Conservation (phyloP, 2,888 invertebrate genomes). For the Balanococcus diminutus region DNA sequence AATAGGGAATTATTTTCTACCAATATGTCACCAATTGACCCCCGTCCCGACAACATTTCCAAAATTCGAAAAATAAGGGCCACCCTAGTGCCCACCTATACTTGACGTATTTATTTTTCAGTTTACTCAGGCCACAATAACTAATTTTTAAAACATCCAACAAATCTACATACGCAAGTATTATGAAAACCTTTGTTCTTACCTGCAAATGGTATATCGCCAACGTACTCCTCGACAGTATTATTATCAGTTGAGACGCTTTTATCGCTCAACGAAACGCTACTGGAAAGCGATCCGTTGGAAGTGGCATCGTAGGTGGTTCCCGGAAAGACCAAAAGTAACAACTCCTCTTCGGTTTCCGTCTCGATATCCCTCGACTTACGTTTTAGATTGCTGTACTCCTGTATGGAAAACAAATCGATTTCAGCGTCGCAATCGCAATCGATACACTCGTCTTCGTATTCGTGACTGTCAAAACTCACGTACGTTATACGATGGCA, state of each 20-base stretch:
- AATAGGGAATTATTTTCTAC: too few species aligned
- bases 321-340: constrained; percentile 65
- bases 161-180: too few species aligned
- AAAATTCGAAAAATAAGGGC: too few species aligned
- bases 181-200: too few species aligned
- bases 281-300: constrained; percentile 76
- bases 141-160: too few species aligned
- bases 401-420: constrained; percentile 65
- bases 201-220: constrained; percentile 89
- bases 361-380: constrained; percentile 85
- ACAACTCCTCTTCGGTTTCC: constrained; percentile 71
- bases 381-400: constrained; percentile 72
- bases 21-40: too few species aligned
- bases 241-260: constrained; percentile 80
- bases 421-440: not conserved
- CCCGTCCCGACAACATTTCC: too few species aligned
- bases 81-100: too few species aligned
- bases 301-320: constrained; percentile 61
- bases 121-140: too few species aligned
- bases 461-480: constrained; percentile 11
- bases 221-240: constrained; percentile 81
- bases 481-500: constrained; percentile 29
- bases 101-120: too few species aligned
- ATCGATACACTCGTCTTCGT: not conserved
- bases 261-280: constrained; percentile 73